Percentiles rank a stretch among this genome's conserved stretches.
phyloP scores from a whole-genome alignment of 2,113 vertebrate genomes.

The Dermatemys mawii region DNA sequence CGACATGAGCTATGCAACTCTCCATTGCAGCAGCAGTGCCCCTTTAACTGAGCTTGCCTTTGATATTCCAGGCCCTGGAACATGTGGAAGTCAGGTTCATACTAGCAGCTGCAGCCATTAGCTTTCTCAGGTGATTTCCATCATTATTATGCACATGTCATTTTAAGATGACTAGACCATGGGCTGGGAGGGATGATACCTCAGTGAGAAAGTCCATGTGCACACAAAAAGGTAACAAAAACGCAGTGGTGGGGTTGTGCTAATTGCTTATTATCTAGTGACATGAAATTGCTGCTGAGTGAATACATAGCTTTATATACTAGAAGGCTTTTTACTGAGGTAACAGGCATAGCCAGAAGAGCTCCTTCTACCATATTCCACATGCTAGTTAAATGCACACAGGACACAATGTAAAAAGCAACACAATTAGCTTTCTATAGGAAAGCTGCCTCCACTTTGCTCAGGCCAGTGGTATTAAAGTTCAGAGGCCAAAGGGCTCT shows the following conservation, averaged over 20 bases:
- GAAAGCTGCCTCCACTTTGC: background rate
- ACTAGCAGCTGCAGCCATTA: conserved; percentile 70
- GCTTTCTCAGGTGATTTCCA: conserved; percentile 67
- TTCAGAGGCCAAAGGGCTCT: background rate
- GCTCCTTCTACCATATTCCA: background rate
- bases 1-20: conserved; percentile 7
- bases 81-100: conserved; percentile 72
- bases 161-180: conserved; percentile 32
- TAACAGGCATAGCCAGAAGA: background rate
- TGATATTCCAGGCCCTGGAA: conserved; percentile 64
- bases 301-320: conserved; percentile 27
- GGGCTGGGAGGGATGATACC: conserved; percentile 41
- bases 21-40: conserved; percentile 45
- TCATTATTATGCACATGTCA: conserved; percentile 64
- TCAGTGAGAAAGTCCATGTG: conserved; percentile 10
- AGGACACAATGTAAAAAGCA: background rate
- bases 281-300: conserved; percentile 45
- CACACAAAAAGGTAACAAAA: conserved; percentile 32
- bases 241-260: conserved; percentile 30
- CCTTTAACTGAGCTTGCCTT: conserved; percentile 51
- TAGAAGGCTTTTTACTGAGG: conserved; percentile 9
- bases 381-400: background rate
- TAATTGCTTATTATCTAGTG: conserved; percentile 43
- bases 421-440: conserved; percentile 18
- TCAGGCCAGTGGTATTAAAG: background rate